Base-by-base conservation (phyloP, 2,797 vertebrate genomes). In the Lacerta bilineata region DNA sequence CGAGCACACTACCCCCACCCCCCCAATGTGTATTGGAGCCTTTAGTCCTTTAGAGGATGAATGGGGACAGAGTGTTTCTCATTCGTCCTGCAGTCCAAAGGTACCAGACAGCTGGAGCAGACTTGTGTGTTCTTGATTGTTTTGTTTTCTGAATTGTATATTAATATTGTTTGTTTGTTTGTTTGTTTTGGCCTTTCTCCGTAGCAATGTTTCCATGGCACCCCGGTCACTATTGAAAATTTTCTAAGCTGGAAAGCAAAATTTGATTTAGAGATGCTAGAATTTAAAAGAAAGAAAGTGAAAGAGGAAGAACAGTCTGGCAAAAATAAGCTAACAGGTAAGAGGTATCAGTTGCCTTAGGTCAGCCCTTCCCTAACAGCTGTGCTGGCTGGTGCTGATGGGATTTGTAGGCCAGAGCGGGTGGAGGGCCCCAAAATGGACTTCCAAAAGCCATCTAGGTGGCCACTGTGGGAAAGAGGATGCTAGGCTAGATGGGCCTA, bases 221-320 rank as follows among this genome's bases (percentile, higher is more conserved):
- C 98, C 23, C 98, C 99, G 91, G 98, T 99, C 89, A 99, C 98
- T 27, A 99, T 99, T 90, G 99, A 99, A 94, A 99, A 98, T 96
- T 99, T 99, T 93, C 95, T 99, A 90, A 96, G 96, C 17, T 99
- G 99, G 98, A 99, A 99, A 95, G 98, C 98, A 1, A 97, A 91
- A 80, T 99, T 99, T 97, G 99, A 99, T 86, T 87, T 95, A 92
- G 99, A 99, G 64, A 96, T 99, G 92, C 87, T 96, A 2, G 98
- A 99, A 96, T 93, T 98, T 82, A 98, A 96, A 94, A 98, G 95
- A 82, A 99, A 98, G 95, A 98, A 91, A 68, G 98, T 98, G 96
- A 99, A 98, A 95, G 99, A 99, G 91, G 99, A 99, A 80, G 98
- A 99, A 33, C 98, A 98, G 95, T 93, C 96, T 0, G 98, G 98